Base-by-base conservation (phyloP, 1,140 invertebrate species). In the Pinna nobilis region DNA sequence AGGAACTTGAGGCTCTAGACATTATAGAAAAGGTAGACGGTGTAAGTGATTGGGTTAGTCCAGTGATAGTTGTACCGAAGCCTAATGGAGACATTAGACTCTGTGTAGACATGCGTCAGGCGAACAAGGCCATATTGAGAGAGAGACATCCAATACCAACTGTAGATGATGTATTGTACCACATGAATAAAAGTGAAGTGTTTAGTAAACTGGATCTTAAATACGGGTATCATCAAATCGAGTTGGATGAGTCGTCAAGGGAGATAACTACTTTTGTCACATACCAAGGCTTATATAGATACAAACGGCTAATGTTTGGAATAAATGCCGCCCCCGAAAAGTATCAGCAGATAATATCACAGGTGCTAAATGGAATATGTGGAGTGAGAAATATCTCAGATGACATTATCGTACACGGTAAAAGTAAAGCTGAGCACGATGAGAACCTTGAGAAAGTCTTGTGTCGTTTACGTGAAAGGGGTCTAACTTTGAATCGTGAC, bases 111-210 rank as follows among this genome's bases (percentile, higher is more conserved):
- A 82, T 84, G 76, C 51, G 79, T 53, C 9, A 68, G 66, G 77
- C 79, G 1, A 87, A 87, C 51, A 55, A 61, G 44, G 82, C 84
- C 4, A 76, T 87, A 13, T 32, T 66, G 9, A 32, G 83, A 5
- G 82, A 85, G 67, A 57, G 84, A 57, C 77, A 84, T 59, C 70
- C 77, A 9, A 82, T 80, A 13, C 82, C 85, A 11, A 87, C 79
- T 30, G 63, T 77, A 0, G 81, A 84, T 55, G 75, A 85, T 37
- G 66, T 85, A 9, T 28, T 84, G 39, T 44, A 76, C 47, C 75
- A 81, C 15, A 39, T 86, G 35, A 77, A 83, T 25, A 65, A 53
- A 77, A 78, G 60, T 83, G 33, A 81, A 87, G 76, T 68, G 6
- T 86, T 85, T 61, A 78, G 77, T 11, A 84, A 82, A 47, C 11